Percentiles rank a stretch among this genome's conserved stretches.
Evolutionary conservation across 2,113 vertebrate species (phyloP).

Genomic region (Hipposideros armiger): DNA sequence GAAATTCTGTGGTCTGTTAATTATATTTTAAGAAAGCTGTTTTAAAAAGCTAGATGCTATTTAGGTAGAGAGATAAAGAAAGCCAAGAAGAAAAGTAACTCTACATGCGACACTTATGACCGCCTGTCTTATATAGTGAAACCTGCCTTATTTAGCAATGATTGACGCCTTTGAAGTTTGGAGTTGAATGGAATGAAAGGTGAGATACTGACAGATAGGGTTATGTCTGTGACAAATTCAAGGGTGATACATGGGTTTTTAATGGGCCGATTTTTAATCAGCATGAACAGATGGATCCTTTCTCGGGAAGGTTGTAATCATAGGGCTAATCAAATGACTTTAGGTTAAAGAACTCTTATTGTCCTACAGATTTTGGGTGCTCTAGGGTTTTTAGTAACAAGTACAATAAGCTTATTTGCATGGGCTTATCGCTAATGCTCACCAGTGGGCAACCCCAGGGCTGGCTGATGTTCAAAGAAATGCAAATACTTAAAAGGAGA

Average conservation of each 20-base stretch:
- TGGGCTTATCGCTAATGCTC: not conserved
- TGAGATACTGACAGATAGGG: not conserved
- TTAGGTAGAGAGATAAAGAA: not conserved
- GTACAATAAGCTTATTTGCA: rapidly evolving
- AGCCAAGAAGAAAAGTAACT: not conserved
- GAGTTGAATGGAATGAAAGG: not conserved
- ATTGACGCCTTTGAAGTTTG: not conserved
- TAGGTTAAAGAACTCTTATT: not conserved
- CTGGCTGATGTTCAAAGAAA: not conserved
- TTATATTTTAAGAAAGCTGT: not conserved
- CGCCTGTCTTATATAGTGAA: rapidly evolving
- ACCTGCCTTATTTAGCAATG: not conserved
- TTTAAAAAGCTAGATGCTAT: not conserved
- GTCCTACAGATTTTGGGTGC: not conserved
- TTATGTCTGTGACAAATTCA: not conserved
- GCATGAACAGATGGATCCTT: not conserved
- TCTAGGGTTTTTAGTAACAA: not conserved
- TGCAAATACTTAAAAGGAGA: no score
- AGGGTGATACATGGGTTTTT: not conserved
- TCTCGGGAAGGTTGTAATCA: not conserved
- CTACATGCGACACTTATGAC: not conserved
- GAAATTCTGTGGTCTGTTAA: not conserved
- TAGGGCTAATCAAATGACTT: not conserved
- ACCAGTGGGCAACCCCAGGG: not conserved
- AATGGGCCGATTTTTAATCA: not conserved